Base-by-base conservation (phyloP, 37 sponge, comb jelly and placozoan genomes). In the Cliona cf. orientalis region DNA sequence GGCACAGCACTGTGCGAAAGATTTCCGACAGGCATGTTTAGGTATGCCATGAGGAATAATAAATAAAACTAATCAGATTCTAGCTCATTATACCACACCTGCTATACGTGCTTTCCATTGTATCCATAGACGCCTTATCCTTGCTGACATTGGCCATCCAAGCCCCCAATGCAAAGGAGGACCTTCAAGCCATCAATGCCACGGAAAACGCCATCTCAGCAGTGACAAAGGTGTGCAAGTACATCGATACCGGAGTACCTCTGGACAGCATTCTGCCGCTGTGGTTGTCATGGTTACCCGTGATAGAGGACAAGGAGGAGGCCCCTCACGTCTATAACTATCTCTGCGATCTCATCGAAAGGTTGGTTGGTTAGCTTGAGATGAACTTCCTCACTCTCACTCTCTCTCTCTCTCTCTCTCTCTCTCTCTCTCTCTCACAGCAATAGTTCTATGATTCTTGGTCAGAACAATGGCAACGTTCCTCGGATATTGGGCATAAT, bases 171-270 rank as follows among this genome's bases (percentile, higher is more conserved):
- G 80, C 93, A 29, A 56, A 80, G 26, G 75, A 58, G 22, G 93
- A 94, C 45, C 25, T 82, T 0, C 74, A 68, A 5, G 74, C 79
- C 41, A 80, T 82, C 62, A 77, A 85, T 75, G 99, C 99, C 39
- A 96, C 88, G 17, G 99, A 99, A 46, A 99, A 99, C 58, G 95
- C 95, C 49, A 94, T 99, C 34, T 92, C 99, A 32, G 99, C 99
- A 5, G 88, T 99, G 23, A 81, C 94, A n/a, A 99, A 99, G 81
- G 95, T 99, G 19, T 99, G 97, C 86, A 88, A 88, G 36, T 42
- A 92, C 62, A 29, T 94, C n/a, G 84, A 91, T 34, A 71, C 78
- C 56, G 82, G 84, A 40, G 91, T 94, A 6, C 92, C 92, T 32
- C 62, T 89, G n/a, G 96, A 93, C 59, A 89, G 58, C 42, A 86